A percentile compares a stretch with the other conserved stretches of the same genome.
Evolutionary conservation across 2,888 invertebrate genomes (phyloP).

Genomic region (Cyaniris semiargus): DNA sequence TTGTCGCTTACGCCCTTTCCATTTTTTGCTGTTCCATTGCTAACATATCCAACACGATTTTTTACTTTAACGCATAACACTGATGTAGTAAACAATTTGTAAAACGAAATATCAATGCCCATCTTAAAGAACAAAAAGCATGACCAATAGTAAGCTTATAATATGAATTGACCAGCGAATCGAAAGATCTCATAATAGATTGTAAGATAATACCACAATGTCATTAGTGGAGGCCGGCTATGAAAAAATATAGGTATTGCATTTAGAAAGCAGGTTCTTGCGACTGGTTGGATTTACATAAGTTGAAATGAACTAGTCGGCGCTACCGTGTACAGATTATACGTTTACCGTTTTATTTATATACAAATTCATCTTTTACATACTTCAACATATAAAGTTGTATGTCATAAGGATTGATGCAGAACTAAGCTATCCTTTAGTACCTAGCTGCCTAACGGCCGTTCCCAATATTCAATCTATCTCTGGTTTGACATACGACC

Average conservation of each 20-base stretch:
- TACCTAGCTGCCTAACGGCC: too few species aligned
- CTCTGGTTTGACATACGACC: too few species aligned
- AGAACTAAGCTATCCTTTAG: too few species aligned
- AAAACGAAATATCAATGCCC: neutral
- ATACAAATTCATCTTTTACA: conserved; percentile 11
- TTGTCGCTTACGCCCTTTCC: too few species aligned
- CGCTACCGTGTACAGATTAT: conserved; percentile 30
- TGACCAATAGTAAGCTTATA: neutral
- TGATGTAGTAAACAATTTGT: neutral
- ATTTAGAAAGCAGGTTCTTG: conserved; percentile 39
- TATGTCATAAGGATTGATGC: too few species aligned
- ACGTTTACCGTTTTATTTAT: conserved; percentile 39
- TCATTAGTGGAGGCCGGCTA: conserved; percentile 10
- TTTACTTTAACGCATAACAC: too few species aligned
- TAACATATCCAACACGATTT: too few species aligned
- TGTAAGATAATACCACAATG: conserved; percentile 18
- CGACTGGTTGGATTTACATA: conserved; percentile 43
- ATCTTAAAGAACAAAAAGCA: neutral
- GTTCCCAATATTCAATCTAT: too few species aligned
- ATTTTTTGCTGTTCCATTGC: too few species aligned
- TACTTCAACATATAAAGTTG: neutral
- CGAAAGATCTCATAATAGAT: conserved; percentile 13
- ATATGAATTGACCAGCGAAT: neutral
- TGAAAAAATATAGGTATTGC: conserved; percentile 27
- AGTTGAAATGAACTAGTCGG: conserved; percentile 28